phyloP scores from a whole-genome alignment of 92 coral and sea anemone species.

The Blastomussa wellsi region DNA sequence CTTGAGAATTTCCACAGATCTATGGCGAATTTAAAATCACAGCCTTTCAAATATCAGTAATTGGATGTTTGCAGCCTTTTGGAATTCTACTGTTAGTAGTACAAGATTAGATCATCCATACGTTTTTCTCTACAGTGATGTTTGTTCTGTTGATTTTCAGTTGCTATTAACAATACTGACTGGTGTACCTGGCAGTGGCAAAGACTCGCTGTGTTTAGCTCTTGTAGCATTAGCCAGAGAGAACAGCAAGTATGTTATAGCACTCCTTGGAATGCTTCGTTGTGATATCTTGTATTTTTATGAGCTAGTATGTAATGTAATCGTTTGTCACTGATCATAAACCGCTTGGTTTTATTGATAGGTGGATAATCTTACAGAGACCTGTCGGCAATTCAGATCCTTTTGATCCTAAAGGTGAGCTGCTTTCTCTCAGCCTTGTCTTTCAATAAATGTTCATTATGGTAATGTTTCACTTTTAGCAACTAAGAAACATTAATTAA shows the following conservation, averaged over 20 bases:
- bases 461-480: neutral
- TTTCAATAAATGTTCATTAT: neutral
- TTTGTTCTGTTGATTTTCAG: constrained; percentile 31
- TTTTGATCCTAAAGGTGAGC: constrained; percentile 79
- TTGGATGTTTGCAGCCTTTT: too few species aligned
- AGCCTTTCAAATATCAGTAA: too few species aligned
- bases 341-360: constrained; percentile 12
- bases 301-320: neutral
- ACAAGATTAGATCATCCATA: neutral
- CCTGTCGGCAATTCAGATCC: constrained; percentile 53
- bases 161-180: constrained; percentile 71
- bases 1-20: too few species aligned
- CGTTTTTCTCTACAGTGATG: neutral
- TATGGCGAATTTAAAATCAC: too few species aligned
- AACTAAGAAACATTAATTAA: neutral
- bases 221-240: constrained; percentile 77
- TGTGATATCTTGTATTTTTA: neutral
- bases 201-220: constrained; percentile 72
- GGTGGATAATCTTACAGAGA: constrained; percentile 76
- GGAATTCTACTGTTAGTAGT: neutral
- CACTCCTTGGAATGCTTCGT: neutral
- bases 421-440: neutral
- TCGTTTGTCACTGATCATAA: neutral
- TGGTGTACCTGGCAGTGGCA: constrained; percentile 85
- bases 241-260: constrained; percentile 69